Conservation (phyloP, 1,140 invertebrate genomes). For the Catajapyx aquilonaris region DNA sequence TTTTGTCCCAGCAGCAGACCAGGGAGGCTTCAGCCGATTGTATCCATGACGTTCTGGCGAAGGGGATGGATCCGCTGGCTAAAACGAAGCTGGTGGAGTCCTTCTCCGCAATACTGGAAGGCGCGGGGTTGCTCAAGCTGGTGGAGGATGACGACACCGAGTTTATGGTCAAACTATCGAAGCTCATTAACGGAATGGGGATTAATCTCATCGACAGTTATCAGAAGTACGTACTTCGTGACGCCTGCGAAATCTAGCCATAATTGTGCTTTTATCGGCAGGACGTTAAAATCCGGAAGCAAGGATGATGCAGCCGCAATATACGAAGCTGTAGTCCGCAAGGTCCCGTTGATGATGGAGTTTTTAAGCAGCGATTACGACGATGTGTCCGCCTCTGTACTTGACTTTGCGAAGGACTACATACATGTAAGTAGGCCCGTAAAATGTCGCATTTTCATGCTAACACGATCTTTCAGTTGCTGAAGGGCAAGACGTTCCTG, state of each 20-base stretch:
- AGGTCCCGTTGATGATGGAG: conserved; percentile 26
- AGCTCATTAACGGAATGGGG: conserved; percentile 30
- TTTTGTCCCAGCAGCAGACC: conserved; percentile 19
- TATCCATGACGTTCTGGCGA: conserved; percentile 29
- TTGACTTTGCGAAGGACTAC: conserved; percentile 29
- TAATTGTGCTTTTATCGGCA: too few relatives aligned
- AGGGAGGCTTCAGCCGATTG: conserved; percentile 31
- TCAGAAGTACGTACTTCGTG: conserved; percentile 8
- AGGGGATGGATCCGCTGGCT: conserved; percentile 34
- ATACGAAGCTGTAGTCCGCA: conserved; percentile 23
- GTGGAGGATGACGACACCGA: conserved; percentile 27
- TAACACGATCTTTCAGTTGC: conserved; percentile 13
- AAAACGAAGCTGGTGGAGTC: conserved; percentile 33
- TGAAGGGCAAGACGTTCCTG: conserved; percentile 13
- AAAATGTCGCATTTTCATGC: conserved; percentile 4
- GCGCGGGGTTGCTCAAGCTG: conserved; percentile 20
- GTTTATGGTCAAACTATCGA: conserved; percentile 27
- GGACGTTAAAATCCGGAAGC: conserved; percentile 19
- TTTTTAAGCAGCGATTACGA: conserved; percentile 31
- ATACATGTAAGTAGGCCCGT: conserved; percentile 22
- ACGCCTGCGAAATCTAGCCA: too few relatives aligned
- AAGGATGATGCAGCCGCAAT: conserved; percentile 16
- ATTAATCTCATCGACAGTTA: conserved; percentile 20
- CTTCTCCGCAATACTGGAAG: conserved; percentile 24
- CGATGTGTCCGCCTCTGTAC: conserved; percentile 30